These are phyloP conservation scores for Hyperoplus lanceolatus DNA, from an alignment of 2,797 vertebrate species.

Conservation along the genomic window DNA sequence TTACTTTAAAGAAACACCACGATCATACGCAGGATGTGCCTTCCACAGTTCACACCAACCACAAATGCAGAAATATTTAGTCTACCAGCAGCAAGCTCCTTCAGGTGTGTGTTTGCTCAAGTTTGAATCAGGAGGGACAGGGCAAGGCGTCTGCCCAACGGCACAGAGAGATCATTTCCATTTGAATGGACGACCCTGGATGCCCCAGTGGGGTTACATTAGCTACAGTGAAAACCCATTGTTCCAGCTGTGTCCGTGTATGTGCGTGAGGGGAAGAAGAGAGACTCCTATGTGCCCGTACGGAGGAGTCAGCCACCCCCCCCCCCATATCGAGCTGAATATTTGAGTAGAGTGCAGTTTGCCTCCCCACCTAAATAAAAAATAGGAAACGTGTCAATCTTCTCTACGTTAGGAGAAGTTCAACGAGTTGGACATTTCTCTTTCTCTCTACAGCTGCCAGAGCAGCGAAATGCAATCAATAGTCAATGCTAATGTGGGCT, in stretches of 20 bases:
- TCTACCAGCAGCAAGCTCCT: conserved; percentile 6
- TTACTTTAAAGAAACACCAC: conserved; percentile 4
- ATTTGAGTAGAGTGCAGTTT: not conserved
- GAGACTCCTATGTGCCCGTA: conserved; percentile 11
- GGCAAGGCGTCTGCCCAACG: conserved; percentile 67
- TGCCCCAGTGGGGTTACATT: conserved; percentile 77
- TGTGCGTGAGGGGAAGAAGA: conserved; percentile 2
- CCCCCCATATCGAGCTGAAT: conserved; percentile 15
- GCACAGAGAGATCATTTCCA: conserved; percentile 75
- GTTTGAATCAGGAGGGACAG: conserved; percentile 43
- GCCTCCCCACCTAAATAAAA: not conserved
- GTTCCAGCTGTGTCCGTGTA: conserved; percentile 68
- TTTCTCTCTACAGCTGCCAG: conserved; percentile 61
- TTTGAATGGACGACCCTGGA: conserved; percentile 75
- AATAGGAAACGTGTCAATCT: conserved; percentile 34
- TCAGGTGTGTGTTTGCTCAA: conserved; percentile 39
- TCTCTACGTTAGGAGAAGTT: conserved; percentile 35
- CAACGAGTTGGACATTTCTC: conserved; percentile 42
- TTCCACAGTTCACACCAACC: not conserved
- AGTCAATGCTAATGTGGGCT: conserved; percentile 40
- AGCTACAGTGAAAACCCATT: conserved; percentile 78
- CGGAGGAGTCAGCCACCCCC: conserved; percentile 34
- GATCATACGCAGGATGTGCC: conserved; percentile 9
- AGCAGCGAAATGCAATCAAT: conserved; percentile 60
- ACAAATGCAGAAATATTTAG: conserved; percentile 13